These are phyloP conservation scores for Acanthosepion lycidas DNA, from an alignment of 2,888 invertebrate species.

Conservation along the genomic window DNA sequence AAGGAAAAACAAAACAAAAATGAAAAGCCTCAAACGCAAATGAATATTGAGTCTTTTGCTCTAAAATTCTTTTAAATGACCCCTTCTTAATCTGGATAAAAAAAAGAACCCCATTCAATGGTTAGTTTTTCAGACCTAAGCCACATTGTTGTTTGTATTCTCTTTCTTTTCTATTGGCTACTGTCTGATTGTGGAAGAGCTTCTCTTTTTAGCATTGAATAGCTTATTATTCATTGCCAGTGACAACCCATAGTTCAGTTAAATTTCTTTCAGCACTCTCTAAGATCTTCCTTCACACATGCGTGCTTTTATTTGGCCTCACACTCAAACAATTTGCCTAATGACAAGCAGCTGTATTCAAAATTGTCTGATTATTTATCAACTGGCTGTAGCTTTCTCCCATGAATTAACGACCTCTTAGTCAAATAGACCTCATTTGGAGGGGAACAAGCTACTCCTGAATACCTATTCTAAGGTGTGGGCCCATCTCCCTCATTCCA, in stretches of 20 bases:
- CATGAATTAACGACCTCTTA: constrained; percentile 33
- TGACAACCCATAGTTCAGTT: constrained; percentile 33
- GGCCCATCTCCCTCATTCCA: constrained; percentile 33
- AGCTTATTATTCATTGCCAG: constrained; percentile 23
- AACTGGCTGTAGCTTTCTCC: constrained; percentile 33
- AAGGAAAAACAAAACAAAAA: neutral
- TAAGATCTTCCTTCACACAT: constrained; percentile 33
- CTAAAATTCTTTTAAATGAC: neutral
- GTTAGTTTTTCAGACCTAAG: neutral
- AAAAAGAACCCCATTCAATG: neutral
- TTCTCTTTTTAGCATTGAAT: constrained; percentile 33
- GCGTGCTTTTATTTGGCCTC: constrained; percentile 18
- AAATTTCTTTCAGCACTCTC: neutral
- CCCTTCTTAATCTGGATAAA: neutral
- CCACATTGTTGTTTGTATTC: constrained; percentile 7
- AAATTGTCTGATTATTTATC: constrained; percentile 12
- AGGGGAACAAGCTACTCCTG: constrained; percentile 33
- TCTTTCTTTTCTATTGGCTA: neutral
- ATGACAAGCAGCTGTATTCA: constrained; percentile 33
- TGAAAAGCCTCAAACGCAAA: neutral
- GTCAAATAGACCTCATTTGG: constrained; percentile 33
- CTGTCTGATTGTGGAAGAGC: constrained; percentile 21
- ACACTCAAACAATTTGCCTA: constrained; percentile 33
- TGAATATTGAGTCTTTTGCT: constrained; percentile 3
- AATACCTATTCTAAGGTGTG: constrained; percentile 33